These are phyloP conservation scores for Cossypha polioptera DNA, from an alignment of 2,797 vertebrate genomes.

Conservation along the genomic window DNA sequence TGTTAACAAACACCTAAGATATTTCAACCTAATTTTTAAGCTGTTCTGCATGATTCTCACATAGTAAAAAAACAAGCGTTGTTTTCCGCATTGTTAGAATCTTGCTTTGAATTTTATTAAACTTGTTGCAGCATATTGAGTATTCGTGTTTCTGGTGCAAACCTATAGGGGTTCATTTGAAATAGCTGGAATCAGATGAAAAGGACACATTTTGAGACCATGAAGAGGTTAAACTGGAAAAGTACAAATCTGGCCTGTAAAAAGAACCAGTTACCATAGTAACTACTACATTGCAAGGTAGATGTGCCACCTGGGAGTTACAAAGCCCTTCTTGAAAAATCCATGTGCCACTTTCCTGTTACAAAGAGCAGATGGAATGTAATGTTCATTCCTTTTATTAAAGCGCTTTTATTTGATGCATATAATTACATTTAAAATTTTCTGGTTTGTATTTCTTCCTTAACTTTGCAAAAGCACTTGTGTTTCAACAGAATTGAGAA, in stretches of 20 bases:
- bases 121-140: background rate
- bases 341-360: constrained; percentile 12
- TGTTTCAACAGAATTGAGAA: background rate
- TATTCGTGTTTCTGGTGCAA: background rate
- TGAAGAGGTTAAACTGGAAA: constrained; percentile 61
- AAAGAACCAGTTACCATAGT: constrained; percentile 55
- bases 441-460: background rate
- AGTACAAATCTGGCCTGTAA: constrained; percentile 37
- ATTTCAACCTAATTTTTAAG: background rate
- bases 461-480: background rate
- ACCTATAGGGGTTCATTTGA: background rate
- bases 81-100: background rate
- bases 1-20: background rate
- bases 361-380: constrained; percentile 50
- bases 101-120: background rate
- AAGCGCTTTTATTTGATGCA: background rate
- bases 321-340: constrained; percentile 63
- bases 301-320: constrained; percentile 53
- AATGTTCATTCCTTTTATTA: background rate
- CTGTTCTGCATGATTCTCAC: background rate
- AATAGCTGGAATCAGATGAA: constrained; percentile 11
- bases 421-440: background rate
- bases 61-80: background rate
- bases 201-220: background rate
- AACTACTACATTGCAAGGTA: constrained; percentile 20